These are phyloP conservation scores for Achlya flavicornis DNA, from an alignment of 2,888 invertebrate genomes.

Conservation along the genomic window DNA sequence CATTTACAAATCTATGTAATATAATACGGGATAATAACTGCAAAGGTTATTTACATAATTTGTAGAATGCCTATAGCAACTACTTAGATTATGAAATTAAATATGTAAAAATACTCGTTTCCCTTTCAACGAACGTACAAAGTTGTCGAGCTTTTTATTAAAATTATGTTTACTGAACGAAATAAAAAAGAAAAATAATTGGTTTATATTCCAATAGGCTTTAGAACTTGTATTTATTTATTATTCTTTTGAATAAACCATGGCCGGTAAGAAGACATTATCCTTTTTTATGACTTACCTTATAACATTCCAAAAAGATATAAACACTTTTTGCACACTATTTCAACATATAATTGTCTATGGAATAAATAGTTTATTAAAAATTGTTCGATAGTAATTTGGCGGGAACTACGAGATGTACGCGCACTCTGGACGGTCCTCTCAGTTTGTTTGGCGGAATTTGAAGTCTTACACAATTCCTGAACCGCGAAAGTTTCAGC, in stretches of 20 bases:
- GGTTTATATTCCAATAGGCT: background rate
- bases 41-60: background rate
- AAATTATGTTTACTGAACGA: no score
- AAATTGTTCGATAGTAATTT: background rate
- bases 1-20: slow-evolving; percentile 3
- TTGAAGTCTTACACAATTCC: slow-evolving; percentile 24
- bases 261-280: background rate
- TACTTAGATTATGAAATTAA: slow-evolving; percentile 3
- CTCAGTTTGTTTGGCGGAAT: slow-evolving; percentile 32
- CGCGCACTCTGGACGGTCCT: slow-evolving; percentile 31
- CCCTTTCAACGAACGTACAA: background rate
- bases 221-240: background rate
- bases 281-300: background rate
- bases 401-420: background rate
- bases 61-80: background rate
- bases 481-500: slow-evolving; percentile 40
- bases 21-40: background rate
- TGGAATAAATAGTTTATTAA: background rate
- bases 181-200: background rate
- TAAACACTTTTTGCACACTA: background rate
- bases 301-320: background rate
- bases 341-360: background rate
- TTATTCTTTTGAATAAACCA: no score
- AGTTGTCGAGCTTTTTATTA: background rate
- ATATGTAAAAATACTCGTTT: background rate